phyloP scores from a whole-genome alignment of 2,888 invertebrate species.

The Macrosiphum euphorbiae region DNA sequence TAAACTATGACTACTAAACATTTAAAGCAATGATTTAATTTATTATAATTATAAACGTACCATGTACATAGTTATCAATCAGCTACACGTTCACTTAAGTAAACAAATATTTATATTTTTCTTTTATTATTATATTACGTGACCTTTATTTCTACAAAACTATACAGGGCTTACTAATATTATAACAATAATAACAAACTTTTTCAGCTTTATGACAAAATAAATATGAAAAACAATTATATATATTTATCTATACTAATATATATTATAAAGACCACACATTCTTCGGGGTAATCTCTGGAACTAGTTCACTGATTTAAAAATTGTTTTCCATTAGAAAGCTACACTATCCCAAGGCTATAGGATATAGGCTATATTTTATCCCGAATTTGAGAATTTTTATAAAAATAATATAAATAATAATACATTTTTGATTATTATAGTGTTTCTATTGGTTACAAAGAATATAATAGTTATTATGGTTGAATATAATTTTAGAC shows the following conservation, averaged over 20 bases:
- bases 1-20: not conserved
- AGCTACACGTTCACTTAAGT: not conserved
- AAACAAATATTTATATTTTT: constrained; percentile 32
- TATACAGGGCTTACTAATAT: constrained; percentile 16
- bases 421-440: too few relatives aligned
- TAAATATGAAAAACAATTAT: constrained; percentile 24
- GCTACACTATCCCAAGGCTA: too few relatives aligned
- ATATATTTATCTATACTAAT: not conserved
- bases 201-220: constrained; percentile 36
- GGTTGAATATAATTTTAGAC: too few relatives aligned
- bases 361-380: too few relatives aligned
- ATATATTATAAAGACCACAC: too few relatives aligned
- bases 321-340: too few relatives aligned
- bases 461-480: too few relatives aligned
- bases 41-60: not conserved
- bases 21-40: not conserved
- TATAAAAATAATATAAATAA: too few relatives aligned
- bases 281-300: too few relatives aligned
- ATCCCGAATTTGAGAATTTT: too few relatives aligned
- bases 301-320: too few relatives aligned
- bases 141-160: not conserved
- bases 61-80: not conserved
- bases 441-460: too few relatives aligned
- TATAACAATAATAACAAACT: constrained; percentile 27
- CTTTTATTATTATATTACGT: constrained; percentile 19